Evolutionary conservation across 2,113 vertebrate species (phyloP).

Genomic region (Protobothrops flavoviridis): DNA sequence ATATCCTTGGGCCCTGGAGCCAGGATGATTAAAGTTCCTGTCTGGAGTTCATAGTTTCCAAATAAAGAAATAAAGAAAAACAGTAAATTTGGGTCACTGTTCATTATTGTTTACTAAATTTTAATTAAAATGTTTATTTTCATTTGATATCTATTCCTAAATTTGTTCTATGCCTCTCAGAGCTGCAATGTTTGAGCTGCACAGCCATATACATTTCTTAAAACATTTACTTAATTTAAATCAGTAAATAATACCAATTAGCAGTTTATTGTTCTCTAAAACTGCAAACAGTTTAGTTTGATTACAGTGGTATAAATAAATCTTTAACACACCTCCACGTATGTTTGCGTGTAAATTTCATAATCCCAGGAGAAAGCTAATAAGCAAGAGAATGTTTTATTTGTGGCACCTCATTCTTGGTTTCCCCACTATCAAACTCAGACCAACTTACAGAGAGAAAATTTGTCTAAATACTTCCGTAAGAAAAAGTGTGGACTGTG

Average conservation of each 20-base stretch:
- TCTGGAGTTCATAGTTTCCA: not conserved
- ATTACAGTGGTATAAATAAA: not conserved
- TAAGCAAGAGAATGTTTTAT: not conserved
- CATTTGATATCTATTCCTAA: not conserved
- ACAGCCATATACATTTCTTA: not conserved
- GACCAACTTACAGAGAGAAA: not conserved
- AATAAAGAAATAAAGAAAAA: too few species aligned
- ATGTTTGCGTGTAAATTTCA: not conserved
- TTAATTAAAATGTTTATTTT: not conserved
- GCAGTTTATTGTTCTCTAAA: not conserved
- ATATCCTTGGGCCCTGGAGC: not conserved
- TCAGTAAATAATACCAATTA: not conserved
- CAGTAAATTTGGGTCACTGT: not conserved
- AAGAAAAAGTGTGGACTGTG: conserved; percentile 16
- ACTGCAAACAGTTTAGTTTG: not conserved
- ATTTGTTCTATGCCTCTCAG: not conserved
- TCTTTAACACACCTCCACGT: not conserved
- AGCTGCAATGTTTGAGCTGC: not conserved
- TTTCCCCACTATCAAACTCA: not conserved
- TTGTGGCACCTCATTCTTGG: not conserved
- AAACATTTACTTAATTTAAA: not conserved
- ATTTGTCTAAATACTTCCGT: not conserved
- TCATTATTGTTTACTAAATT: not conserved
- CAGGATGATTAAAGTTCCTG: not conserved
- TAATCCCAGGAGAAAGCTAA: not conserved